Evolutionary conservation across 2,888 invertebrate genomes (phyloP).

Genomic region (Leucophenga maculata): DNA sequence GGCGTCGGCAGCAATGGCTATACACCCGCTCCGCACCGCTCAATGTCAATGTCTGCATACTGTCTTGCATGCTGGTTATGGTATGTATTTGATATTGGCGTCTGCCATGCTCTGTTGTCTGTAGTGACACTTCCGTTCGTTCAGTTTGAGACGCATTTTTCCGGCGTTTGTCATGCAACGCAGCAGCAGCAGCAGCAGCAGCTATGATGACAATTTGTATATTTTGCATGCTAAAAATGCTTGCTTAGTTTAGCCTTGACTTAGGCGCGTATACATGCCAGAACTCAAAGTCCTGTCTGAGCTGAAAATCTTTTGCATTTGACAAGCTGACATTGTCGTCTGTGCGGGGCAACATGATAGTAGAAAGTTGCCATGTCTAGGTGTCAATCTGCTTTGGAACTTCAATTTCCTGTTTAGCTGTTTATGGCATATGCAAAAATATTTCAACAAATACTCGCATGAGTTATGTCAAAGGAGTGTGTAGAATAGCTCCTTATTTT

Average conservation of each 20-base stretch:
- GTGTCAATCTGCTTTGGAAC: background rate
- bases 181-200: no score
- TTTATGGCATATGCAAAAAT: background rate
- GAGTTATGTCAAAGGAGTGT: no score
- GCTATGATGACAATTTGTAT: no score
- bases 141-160: background rate
- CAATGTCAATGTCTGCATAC: background rate
- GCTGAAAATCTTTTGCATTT: constrained; percentile 15
- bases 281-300: no score
- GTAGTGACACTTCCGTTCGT: constrained; percentile 5
- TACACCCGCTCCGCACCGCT: no score
- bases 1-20: constrained; percentile 6
- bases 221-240: background rate
- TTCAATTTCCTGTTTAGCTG: constrained; percentile 17
- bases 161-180: background rate
- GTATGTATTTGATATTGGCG: no score
- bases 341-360: constrained; percentile 28
- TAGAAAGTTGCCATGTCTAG: constrained; percentile 27
- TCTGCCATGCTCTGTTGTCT: background rate
- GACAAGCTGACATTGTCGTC: background rate
- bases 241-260: constrained; percentile 20
- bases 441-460: background rate
- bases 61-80: no score
- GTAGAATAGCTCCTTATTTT: no score
- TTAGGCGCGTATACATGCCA: constrained; percentile 1